Percentiles rank a stretch among this genome's conserved stretches.
These are phyloP conservation scores for Conistra vaccinii DNA, from an alignment of 2,888 invertebrate species.

Conservation along the genomic window DNA sequence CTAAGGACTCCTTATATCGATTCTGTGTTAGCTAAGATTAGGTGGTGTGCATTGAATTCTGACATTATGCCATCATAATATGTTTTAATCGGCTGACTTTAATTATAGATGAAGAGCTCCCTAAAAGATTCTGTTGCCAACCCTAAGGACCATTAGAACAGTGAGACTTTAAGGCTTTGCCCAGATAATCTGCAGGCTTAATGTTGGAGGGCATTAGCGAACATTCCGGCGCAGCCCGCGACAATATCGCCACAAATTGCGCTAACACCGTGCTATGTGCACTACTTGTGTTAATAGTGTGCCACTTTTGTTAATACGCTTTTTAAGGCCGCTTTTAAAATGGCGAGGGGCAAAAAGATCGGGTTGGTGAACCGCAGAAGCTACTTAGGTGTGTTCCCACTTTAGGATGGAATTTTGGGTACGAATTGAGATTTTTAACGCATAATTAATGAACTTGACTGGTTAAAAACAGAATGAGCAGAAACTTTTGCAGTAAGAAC, in stretches of 20 bases:
- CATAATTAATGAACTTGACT: conserved; percentile 9
- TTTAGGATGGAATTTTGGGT: conserved; percentile 19
- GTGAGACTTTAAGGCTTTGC: conserved; percentile 72
- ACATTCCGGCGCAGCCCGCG: conserved; percentile 69
- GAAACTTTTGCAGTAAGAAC: background rate
- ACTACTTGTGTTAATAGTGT: conserved; percentile 60
- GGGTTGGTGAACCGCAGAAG: conserved; percentile 32
- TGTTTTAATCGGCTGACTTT: background rate
- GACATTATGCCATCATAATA: background rate
- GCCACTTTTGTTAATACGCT: conserved; percentile 61
- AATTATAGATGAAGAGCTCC: background rate
- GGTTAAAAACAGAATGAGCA: background rate
- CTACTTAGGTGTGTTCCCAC: conserved; percentile 22
- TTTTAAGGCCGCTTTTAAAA: conserved; percentile 50
- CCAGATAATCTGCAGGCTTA: conserved; percentile 80
- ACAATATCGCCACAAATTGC: conserved; percentile 73
- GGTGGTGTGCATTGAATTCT: background rate
- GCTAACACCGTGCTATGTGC: conserved; percentile 51
- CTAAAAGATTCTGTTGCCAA: conserved; percentile 16
- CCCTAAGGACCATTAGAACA: conserved; percentile 64
- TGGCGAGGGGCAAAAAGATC: conserved; percentile 23
- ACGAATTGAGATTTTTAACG: conserved; percentile 9
- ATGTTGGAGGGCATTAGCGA: conserved; percentile 78
- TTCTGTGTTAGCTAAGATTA: conserved; percentile 33
- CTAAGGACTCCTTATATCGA: conserved; percentile 8